A percentile compares a stretch with the other conserved stretches of the same genome.
Conservation (phyloP, 2,797 vertebrate species). For the Gambelia wislizenii region DNA sequence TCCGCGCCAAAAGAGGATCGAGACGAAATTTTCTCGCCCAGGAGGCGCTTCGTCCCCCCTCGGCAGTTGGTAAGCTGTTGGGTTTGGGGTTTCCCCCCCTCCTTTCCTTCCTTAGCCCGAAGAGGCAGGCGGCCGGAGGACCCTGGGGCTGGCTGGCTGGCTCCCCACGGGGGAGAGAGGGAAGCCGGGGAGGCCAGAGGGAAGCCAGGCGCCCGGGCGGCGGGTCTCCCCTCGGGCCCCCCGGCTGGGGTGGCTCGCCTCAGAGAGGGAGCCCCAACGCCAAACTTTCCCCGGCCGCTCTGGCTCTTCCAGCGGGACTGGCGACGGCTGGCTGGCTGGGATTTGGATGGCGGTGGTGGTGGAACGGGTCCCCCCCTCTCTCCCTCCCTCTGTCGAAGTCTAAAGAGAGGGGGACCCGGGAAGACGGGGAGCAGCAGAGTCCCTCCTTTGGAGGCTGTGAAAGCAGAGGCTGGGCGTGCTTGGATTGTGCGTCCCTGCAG, state of each 20-base stretch:
- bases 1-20: neutral
- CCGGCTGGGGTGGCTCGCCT: neutral
- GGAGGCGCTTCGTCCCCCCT: neutral
- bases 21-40: neutral
- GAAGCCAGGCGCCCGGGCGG: too few relatives aligned
- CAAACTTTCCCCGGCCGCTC: neutral
- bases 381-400: too few relatives aligned
- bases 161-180: neutral
- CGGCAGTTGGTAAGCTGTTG: neutral
- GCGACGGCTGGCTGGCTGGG: neutral
- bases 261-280: neutral
- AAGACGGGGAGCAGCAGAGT: neutral
- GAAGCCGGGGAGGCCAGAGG: neutral
- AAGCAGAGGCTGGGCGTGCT: too few relatives aligned
- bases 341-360: neutral
- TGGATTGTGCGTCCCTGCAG: too few relatives aligned
- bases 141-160: neutral
- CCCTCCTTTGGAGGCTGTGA: too few relatives aligned
- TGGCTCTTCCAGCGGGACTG: neutral
- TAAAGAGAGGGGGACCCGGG: neutral
- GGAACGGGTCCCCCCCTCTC: accelerated
- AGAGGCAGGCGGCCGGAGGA: neutral
- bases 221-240: too few relatives aligned
- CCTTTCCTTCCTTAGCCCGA: too few relatives aligned
- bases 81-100: too few relatives aligned